These are phyloP conservation scores for Vanessa atalanta DNA, from an alignment of 1,140 invertebrate species.

Conservation along the genomic window DNA sequence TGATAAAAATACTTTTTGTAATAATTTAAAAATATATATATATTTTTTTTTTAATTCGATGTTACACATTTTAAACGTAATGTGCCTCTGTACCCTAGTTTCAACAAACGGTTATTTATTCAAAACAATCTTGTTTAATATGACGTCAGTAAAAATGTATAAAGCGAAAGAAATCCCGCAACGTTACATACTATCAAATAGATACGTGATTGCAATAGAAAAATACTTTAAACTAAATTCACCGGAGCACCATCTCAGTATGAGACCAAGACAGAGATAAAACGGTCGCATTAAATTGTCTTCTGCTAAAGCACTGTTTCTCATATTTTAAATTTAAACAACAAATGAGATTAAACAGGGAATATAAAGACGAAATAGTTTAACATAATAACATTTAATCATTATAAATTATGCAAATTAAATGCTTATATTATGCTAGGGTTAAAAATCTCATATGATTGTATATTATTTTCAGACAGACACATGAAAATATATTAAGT, in stretches of 20 bases:
- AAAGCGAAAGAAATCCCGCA: background rate
- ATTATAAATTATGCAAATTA: background rate
- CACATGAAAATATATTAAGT: too few relatives aligned
- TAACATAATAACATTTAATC: background rate
- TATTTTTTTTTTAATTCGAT: too few relatives aligned
- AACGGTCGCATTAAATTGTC: background rate
- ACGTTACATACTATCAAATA: conserved; percentile 1
- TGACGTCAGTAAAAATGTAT: background rate
- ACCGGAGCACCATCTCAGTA: background rate
- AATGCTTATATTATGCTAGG: background rate
- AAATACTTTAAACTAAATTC: background rate
- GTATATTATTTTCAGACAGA: background rate
- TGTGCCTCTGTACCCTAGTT: background rate
- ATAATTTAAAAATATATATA: too few relatives aligned
- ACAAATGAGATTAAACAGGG: background rate
- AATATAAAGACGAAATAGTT: background rate
- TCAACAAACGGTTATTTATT: background rate
- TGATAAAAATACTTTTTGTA: too few relatives aligned
- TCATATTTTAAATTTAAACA: conserved; percentile 1
- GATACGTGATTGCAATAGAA: conserved; percentile 1
- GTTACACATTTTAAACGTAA: too few relatives aligned
- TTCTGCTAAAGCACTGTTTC: background rate
- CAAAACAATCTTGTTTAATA: background rate
- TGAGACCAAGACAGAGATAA: background rate
- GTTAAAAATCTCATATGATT: background rate